These are phyloP conservation scores for Aulostomus chinensis DNA, from an alignment of 2,797 vertebrate genomes.

Conservation along the genomic window DNA sequence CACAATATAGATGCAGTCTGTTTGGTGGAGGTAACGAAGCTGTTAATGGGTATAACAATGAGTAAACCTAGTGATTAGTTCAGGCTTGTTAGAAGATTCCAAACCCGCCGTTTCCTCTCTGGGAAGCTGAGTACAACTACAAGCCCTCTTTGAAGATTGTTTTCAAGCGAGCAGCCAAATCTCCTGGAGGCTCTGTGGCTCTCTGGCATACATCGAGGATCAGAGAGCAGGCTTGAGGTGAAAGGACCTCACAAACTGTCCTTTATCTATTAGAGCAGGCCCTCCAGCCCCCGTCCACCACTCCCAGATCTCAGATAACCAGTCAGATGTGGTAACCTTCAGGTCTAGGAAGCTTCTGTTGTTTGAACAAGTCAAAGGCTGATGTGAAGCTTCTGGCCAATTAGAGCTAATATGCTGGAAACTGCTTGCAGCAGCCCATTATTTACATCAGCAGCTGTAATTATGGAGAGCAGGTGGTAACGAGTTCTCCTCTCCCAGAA, in stretches of 20 bases:
- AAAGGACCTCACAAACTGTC: slow-evolving; percentile 4
- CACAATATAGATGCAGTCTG: too few species aligned
- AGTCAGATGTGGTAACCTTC: slow-evolving; percentile 29
- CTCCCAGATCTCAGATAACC: slow-evolving; percentile 42
- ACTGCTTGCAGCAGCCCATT: slow-evolving; percentile 46
- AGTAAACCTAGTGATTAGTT: not conserved
- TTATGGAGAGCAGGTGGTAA: slow-evolving; percentile 62
- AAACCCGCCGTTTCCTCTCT: not conserved
- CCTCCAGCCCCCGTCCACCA: slow-evolving; percentile 12
- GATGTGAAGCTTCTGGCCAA: slow-evolving; percentile 59
- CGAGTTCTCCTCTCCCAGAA: slow-evolving; percentile 55
- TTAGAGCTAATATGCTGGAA: slow-evolving; percentile 69
- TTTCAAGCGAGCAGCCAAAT: slow-evolving; percentile 2
- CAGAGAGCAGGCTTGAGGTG: too few species aligned
- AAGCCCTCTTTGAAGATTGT: slow-evolving; percentile 1
- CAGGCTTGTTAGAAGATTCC: not conserved
- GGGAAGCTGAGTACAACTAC: not conserved
- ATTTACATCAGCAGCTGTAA: slow-evolving; percentile 70
- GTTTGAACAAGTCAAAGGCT: slow-evolving; percentile 63
- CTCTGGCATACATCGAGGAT: too few species aligned
- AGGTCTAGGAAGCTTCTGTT: slow-evolving; percentile 47
- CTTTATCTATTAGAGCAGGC: slow-evolving; percentile 26
- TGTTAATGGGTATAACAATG: too few species aligned
- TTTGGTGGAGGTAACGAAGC: too few species aligned
- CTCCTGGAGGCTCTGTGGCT: slow-evolving; percentile 2